Percentiles rank a stretch among this genome's conserved stretches.
Conservation (phyloP, 2,888 invertebrate species). For the Tinea semifulvella region DNA sequence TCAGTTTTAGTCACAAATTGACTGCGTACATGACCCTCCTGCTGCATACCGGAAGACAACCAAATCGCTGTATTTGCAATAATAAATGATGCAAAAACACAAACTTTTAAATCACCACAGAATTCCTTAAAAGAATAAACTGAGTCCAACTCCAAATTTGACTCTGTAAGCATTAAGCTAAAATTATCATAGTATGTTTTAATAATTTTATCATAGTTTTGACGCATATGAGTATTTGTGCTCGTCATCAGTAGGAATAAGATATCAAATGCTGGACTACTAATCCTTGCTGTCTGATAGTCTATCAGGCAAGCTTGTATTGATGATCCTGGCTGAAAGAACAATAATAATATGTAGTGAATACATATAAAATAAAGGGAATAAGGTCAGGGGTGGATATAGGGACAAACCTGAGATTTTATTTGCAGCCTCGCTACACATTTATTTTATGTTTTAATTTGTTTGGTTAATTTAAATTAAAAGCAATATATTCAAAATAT, state of each 20-base stretch:
- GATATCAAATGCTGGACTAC: slow-evolving; percentile 45
- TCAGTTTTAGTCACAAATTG: slow-evolving; percentile 31
- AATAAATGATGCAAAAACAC: slow-evolving; percentile 44
- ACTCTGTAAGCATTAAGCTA: slow-evolving; percentile 24
- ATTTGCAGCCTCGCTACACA: no score
- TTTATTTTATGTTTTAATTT: no score
- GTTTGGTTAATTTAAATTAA: no score
- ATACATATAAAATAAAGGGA: no score
- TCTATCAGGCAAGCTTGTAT: slow-evolving; percentile 47
- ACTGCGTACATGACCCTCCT: slow-evolving; percentile 51
- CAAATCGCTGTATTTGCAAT: slow-evolving; percentile 51
- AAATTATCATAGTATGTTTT: slow-evolving; percentile 39
- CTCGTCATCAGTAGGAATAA: slow-evolving; percentile 46
- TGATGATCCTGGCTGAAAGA: slow-evolving; percentile 32
- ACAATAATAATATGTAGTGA: not conserved
- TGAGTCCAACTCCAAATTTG: slow-evolving; percentile 23
- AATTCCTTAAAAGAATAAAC: slow-evolving; percentile 37
- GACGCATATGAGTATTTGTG: slow-evolving; percentile 31
- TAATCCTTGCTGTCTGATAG: slow-evolving; percentile 43
- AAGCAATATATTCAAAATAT: no score
- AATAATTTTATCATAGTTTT: slow-evolving; percentile 31
- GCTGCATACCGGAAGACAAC: slow-evolving; percentile 45
- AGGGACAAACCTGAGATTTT: no score
- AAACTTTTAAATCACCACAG: slow-evolving; percentile 36
- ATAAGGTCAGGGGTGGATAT: no score